A percentile compares a stretch with the other conserved stretches of the same genome.
phyloP scores from a whole-genome alignment of 2,113 vertebrate species.

The Psammodynastes pulverulentus region DNA sequence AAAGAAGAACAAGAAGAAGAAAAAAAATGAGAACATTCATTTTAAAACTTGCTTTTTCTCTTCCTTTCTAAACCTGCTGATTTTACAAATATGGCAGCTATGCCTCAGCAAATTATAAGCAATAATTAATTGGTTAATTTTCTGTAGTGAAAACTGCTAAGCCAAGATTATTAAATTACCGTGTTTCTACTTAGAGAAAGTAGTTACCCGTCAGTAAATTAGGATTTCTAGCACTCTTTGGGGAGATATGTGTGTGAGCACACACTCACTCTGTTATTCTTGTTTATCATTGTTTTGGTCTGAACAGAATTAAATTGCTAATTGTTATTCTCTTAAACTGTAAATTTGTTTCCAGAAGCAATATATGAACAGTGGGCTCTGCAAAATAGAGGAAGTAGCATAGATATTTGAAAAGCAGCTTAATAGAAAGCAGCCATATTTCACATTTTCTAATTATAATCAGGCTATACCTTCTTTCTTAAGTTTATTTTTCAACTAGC shows the following conservation, averaged over 20 bases:
- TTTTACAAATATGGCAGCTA: conserved; percentile 84
- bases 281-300: conserved; percentile 70
- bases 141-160: conserved; percentile 78
- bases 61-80: conserved; percentile 73
- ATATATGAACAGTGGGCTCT: conserved; percentile 40
- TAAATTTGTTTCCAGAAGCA: conserved; percentile 41
- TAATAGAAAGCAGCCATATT: neutral
- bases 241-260: conserved; percentile 62
- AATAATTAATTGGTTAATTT: conserved; percentile 88
- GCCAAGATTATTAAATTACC: conserved; percentile 81
- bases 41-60: conserved; percentile 73
- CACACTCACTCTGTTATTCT: conserved; percentile 59
- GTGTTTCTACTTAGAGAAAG: conserved; percentile 72
- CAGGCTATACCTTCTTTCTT: neutral
- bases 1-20: neutral
- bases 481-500: neutral
- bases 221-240: conserved; percentile 74
- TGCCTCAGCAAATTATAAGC: conserved; percentile 83
- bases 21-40: conserved; percentile 66
- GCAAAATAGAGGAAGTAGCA: neutral
- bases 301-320: conserved; percentile 68
- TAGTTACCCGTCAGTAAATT: conserved; percentile 72
- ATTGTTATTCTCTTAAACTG: conserved; percentile 39
- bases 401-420: neutral
- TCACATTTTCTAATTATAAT: neutral